Conservation (phyloP, 2,888 invertebrate species). For the Galerucella calmariensis region DNA sequence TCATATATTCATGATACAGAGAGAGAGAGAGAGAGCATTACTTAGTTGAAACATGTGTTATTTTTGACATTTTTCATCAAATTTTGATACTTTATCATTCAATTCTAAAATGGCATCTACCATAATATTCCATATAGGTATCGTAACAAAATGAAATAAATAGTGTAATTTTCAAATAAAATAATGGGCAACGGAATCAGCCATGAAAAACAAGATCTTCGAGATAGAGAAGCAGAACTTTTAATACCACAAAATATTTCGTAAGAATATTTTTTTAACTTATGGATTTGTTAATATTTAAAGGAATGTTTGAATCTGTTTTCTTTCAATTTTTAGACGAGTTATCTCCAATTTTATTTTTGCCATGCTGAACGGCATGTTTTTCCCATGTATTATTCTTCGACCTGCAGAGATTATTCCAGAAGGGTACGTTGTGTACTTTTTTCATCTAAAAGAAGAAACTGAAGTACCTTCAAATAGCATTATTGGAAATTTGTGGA, state of each 20-base stretch:
- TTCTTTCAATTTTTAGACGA: slow-evolving; percentile 30
- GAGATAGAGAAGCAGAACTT: slow-evolving; percentile 23
- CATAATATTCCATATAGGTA: too few species aligned
- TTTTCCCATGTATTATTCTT: slow-evolving; percentile 39
- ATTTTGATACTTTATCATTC: neutral
- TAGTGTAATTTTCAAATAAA: neutral
- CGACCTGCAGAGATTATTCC: slow-evolving; percentile 28
- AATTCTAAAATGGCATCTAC: neutral
- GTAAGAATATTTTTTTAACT: slow-evolving; percentile 17
- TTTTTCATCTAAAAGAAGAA: slow-evolving; percentile 41
- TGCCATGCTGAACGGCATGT: slow-evolving; percentile 35
- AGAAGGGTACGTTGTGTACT: slow-evolving; percentile 41
- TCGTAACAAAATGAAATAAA: neutral
- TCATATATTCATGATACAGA: too few species aligned
- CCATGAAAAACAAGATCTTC: slow-evolving; percentile 33
- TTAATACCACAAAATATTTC: slow-evolving; percentile 23
- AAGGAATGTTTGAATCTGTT: neutral
- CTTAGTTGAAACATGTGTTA: neutral
- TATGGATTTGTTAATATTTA: neutral
- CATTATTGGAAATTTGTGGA: slow-evolving; percentile 38
- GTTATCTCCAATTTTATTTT: slow-evolving; percentile 40
- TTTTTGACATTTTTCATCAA: neutral
- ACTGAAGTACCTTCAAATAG: slow-evolving; percentile 38
- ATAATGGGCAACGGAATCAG: slow-evolving; percentile 23
- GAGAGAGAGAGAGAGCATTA: neutral